These are phyloP conservation scores for Neoitamus cyanurus DNA, from an alignment of 2,888 invertebrate species.

Conservation along the genomic window DNA sequence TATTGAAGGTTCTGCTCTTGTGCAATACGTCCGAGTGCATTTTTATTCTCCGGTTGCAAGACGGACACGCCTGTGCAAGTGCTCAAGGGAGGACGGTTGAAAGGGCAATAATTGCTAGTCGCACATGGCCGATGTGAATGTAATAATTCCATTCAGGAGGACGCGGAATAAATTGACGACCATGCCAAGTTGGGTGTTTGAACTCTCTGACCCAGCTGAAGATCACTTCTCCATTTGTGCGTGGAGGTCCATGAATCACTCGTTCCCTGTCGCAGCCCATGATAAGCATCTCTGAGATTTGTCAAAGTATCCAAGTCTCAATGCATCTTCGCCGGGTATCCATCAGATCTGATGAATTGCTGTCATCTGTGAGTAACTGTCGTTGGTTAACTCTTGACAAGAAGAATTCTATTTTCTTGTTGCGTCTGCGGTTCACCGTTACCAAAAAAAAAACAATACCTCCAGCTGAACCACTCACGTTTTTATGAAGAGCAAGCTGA, in stretches of 20 bases:
- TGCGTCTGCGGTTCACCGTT: neutral
- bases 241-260: neutral
- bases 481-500: neutral
- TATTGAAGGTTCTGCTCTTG: neutral
- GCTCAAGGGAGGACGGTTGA: neutral
- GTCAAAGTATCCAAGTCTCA: constrained; percentile 25
- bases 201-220: constrained; percentile 27
- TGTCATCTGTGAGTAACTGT: constrained; percentile 39
- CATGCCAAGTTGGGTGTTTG: constrained; percentile 30
- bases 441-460: neutral
- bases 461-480: neutral
- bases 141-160: constrained; percentile 4
- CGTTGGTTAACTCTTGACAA: constrained; percentile 23
- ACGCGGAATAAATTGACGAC: constrained; percentile 22
- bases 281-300: constrained; percentile 30
- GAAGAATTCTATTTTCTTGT: constrained; percentile 21
- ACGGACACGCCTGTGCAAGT: neutral
- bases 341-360: constrained; percentile 34
- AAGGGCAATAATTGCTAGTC: constrained; percentile 12
- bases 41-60: neutral
- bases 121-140: neutral
- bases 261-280: neutral
- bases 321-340: constrained; percentile 31
- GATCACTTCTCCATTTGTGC: neutral
- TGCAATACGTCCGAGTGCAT: neutral